A percentile compares a stretch with the other conserved stretches of the same genome.
Conservation (phyloP, 2,113 vertebrate species). For the Rafetus swinhoei region DNA sequence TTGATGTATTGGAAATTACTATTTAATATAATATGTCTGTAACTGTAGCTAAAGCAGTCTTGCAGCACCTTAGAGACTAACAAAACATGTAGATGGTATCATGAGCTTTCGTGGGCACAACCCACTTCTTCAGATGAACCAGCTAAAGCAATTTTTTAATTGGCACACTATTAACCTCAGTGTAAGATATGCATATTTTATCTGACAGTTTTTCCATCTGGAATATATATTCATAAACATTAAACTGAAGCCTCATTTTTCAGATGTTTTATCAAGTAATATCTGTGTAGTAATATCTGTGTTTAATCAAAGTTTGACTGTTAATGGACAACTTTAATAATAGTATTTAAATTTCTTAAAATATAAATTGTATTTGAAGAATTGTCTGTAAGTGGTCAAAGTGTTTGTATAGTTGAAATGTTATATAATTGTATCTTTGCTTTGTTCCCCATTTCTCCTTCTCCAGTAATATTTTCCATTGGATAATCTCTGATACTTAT, state of each 20-base stretch:
- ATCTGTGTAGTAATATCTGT: neutral
- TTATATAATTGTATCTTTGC: neutral
- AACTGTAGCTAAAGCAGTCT: constrained; percentile 18
- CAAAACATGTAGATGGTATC: no score
- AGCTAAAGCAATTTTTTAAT: constrained; percentile 33
- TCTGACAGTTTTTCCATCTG: constrained; percentile 6
- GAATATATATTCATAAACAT: neutral
- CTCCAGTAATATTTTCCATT: neutral
- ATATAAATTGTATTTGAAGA: neutral
- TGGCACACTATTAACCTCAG: neutral
- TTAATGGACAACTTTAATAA: constrained; percentile 5
- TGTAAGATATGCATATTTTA: neutral
- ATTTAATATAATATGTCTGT: neutral
- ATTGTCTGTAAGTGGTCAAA: neutral
- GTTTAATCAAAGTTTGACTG: neutral
- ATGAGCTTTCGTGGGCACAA: no score
- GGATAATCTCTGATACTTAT: neutral
- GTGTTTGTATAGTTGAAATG: neutral
- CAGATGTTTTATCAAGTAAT: neutral
- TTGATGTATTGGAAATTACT: constrained; percentile 5
- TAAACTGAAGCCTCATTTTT: neutral
- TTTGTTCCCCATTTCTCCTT: neutral
- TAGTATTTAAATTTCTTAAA: neutral
- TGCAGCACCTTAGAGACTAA: neutral
- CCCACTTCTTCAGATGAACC: no score